phyloP scores from a whole-genome alignment of 2,888 invertebrate genomes.

The Heliconius charithonia region DNA sequence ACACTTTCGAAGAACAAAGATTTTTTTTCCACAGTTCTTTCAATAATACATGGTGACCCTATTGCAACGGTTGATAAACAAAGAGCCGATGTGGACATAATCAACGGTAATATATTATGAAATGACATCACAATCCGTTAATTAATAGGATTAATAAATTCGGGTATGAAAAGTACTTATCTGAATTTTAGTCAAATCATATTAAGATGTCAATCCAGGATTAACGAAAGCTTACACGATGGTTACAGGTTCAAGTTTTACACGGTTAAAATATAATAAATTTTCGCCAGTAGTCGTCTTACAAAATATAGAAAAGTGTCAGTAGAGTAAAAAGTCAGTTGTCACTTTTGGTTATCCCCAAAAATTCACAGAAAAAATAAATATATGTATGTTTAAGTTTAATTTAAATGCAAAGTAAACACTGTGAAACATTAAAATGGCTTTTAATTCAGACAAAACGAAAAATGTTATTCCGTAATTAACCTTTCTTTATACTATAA shows the following conservation, averaged over 20 bases:
- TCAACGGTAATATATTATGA: slow-evolving; percentile 32
- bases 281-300: too few relatives aligned
- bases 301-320: too few relatives aligned
- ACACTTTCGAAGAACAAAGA: too few relatives aligned
- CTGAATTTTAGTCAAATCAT: not conserved
- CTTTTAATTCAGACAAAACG: not conserved
- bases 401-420: too few relatives aligned
- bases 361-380: too few relatives aligned
- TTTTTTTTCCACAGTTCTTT: too few relatives aligned
- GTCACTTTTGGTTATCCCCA: too few relatives aligned
- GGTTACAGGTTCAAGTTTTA: not conserved
- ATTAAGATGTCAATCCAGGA: not conserved
- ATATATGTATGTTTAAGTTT: too few relatives aligned
- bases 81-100: slow-evolving; percentile 14
- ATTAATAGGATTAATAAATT: slow-evolving; percentile 12
- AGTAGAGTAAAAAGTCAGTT: too few relatives aligned
- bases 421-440: too few relatives aligned
- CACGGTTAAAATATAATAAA: not conserved
- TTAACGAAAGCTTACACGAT: not conserved
- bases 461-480: not conserved
- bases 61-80: slow-evolving; percentile 9
- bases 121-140: slow-evolving; percentile 8
- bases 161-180: not conserved
- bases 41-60: not conserved
- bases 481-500: not conserved